Evolutionary conservation across 1,140 invertebrate genomes (phyloP).

Genomic region (Heliconius hewitsoni): DNA sequence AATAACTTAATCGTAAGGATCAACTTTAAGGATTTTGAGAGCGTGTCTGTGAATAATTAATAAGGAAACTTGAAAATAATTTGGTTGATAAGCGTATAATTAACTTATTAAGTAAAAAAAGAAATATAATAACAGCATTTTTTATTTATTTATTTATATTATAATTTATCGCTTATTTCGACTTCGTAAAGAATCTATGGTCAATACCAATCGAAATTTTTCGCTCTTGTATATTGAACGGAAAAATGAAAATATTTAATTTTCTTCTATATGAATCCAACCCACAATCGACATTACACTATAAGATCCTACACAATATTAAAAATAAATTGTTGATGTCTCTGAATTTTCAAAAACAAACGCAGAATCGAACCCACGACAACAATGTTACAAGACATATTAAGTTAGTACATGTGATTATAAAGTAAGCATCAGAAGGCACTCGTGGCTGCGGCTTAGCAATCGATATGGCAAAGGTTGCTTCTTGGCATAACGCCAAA

Average conservation of each 20-base stretch:
- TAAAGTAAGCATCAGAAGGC: slow-evolving; percentile 4
- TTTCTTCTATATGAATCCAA: too few relatives aligned
- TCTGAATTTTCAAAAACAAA: too few relatives aligned
- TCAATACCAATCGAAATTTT: too few relatives aligned
- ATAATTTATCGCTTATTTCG: not conserved
- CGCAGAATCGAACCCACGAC: not conserved
- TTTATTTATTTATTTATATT: not conserved
- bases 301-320: too few relatives aligned
- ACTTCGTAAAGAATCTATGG: too few relatives aligned
- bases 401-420: slow-evolving; percentile 7
- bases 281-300: too few relatives aligned
- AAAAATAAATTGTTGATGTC: too few relatives aligned
- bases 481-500: slow-evolving; percentile 40
- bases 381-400: not conserved
- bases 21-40: not conserved
- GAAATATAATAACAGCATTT: not conserved
- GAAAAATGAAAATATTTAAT: too few relatives aligned
- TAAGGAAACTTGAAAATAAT: not conserved
- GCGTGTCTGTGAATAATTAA: not conserved
- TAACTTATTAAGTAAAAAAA: not conserved
- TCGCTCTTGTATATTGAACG: too few relatives aligned
- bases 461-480: slow-evolving; percentile 40
- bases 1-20: not conserved
- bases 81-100: not conserved
- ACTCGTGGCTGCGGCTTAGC: slow-evolving; percentile 16